phyloP scores from a whole-genome alignment of 2,113 vertebrate species.

The Macroglossus sobrinus region DNA sequence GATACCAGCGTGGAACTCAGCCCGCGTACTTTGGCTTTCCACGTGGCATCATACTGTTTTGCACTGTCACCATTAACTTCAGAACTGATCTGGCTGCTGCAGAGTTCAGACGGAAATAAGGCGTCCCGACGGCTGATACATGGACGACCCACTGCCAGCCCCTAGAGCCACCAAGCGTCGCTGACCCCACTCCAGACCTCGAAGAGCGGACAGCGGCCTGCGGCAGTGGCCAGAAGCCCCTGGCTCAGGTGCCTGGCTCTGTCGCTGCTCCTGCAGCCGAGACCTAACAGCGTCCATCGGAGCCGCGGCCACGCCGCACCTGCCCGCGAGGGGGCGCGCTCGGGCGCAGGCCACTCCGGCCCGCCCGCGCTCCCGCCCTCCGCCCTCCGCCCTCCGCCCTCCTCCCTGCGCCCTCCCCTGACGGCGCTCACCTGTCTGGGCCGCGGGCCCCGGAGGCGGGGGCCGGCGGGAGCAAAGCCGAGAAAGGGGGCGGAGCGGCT shows the following conservation, averaged over 20 bases:
- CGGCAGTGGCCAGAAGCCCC: not conserved
- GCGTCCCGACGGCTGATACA: not conserved
- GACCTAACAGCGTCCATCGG: not conserved
- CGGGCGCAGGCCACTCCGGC: slow-evolving; percentile 19
- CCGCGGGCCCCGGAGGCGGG: slow-evolving; percentile 42
- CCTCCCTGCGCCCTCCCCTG: not conserved
- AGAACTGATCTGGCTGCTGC: not conserved
- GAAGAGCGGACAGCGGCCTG: not conserved
- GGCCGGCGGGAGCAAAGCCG: slow-evolving; percentile 27
- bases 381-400: not conserved
- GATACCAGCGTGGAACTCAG: not conserved
- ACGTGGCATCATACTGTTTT: not conserved
- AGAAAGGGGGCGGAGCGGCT: slow-evolving; percentile 72
- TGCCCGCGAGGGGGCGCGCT: slow-evolving; percentile 74
- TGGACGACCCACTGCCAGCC: rapidly evolving
- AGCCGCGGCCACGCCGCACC: slow-evolving; percentile 65
- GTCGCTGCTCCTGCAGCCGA: not conserved
- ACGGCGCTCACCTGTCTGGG: slow-evolving; percentile 65
- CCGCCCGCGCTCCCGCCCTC: not conserved
- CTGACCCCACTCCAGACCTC: not conserved
- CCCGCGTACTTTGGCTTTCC: not conserved
- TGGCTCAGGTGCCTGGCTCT: not conserved
- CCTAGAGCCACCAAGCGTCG: not conserved
- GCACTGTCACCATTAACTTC: not conserved
- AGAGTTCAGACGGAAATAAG: not conserved